These are phyloP conservation scores for Perizoma affinitatum DNA, from an alignment of 2,888 invertebrate species.

Conservation along the genomic window DNA sequence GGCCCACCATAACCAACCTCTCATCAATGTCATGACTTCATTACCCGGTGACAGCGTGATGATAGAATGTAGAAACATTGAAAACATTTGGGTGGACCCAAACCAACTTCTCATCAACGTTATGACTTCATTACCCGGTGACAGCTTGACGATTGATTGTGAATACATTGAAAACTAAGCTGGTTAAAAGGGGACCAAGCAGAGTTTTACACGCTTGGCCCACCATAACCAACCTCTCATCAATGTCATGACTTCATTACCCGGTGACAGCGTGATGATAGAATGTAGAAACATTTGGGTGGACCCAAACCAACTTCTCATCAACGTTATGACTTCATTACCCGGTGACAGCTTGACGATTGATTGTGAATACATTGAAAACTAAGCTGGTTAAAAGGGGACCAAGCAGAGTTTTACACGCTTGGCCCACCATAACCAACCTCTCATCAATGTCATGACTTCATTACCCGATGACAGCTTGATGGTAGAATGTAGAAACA, in stretches of 20 bases:
- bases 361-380: background rate
- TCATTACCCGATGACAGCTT: background rate
- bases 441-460: conserved; percentile 1
- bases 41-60: background rate
- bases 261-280: background rate
- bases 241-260: too few relatives aligned
- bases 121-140: background rate
- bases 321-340: too few relatives aligned
- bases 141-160: background rate
- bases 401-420: conserved; percentile 10
- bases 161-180: conserved; percentile 1
- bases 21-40: conserved; percentile 4
- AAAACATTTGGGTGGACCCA: too few relatives aligned
- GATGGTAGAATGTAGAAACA: background rate
- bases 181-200: conserved; percentile 8
- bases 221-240: too few relatives aligned
- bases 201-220: background rate
- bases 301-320: too few relatives aligned
- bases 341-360: background rate
- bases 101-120: conserved; percentile 8
- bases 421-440: conserved; percentile 1
- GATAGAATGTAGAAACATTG: too few relatives aligned
- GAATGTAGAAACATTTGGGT: conserved; percentile 1
- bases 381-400: conserved; percentile 7
- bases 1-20: conserved; percentile 5